These are phyloP conservation scores for Lasioglossum figueresi DNA, from an alignment of 2,888 invertebrate genomes.

Conservation along the genomic window DNA sequence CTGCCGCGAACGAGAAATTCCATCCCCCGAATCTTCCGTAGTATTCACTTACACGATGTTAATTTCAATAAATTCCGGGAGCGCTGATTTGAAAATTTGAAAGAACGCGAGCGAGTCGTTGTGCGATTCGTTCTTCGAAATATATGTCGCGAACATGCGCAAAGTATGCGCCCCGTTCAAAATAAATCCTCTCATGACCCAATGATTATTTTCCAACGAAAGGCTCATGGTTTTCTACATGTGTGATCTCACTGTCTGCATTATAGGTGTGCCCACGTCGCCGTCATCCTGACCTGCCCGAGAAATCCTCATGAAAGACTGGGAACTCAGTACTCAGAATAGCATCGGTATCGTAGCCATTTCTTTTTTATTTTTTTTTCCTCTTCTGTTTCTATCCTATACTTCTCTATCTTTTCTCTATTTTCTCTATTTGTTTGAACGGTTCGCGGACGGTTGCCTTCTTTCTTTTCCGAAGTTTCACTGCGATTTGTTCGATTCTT, in stretches of 20 bases:
- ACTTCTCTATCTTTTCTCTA: background rate
- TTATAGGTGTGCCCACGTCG: slow-evolving; percentile 84
- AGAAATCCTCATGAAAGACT: slow-evolving; percentile 84
- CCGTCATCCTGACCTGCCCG: slow-evolving; percentile 84
- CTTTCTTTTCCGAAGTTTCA: slow-evolving; percentile 16
- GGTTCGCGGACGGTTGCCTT: slow-evolving; percentile 37
- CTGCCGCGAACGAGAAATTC: background rate
- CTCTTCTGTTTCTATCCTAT: background rate
- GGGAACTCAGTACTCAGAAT: slow-evolving; percentile 84
- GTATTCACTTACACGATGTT: too few relatives aligned
- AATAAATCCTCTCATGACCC: slow-evolving; percentile 28
- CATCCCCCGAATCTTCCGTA: too few relatives aligned
- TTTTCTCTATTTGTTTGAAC: background rate
- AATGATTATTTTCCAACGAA: slow-evolving; percentile 41
- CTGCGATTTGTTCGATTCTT: background rate
- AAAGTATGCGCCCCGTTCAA: too few relatives aligned
- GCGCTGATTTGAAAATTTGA: background rate
- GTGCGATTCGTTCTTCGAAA: background rate
- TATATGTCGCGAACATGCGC: background rate
- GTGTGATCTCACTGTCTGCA: slow-evolving; percentile 82
- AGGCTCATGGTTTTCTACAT: slow-evolving; percentile 68
- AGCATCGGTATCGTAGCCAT: slow-evolving; percentile 84
- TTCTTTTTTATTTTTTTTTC: slow-evolving; percentile 77
- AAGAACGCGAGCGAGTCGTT: slow-evolving; percentile 5
- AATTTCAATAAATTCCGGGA: background rate